Percentiles rank a stretch among this genome's conserved stretches.
phyloP scores from a whole-genome alignment of 2,888 invertebrate genomes.

The Seira ritae region DNA sequence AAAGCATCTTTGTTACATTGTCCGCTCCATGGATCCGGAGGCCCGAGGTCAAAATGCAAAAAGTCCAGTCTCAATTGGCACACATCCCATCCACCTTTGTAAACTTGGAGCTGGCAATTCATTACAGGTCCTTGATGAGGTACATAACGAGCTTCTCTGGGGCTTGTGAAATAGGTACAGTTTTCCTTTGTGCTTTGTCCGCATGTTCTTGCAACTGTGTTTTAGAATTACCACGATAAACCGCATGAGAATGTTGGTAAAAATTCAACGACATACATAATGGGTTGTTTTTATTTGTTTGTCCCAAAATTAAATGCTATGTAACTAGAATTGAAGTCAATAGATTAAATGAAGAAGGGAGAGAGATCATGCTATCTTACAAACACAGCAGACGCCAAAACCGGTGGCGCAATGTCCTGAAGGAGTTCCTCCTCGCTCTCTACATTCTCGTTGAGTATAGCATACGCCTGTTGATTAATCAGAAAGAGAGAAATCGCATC shows the following conservation, averaged over 20 bases:
- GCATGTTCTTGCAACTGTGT: conserved; percentile 71
- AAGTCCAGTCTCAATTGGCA: conserved; percentile 73
- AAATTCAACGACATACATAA: no score
- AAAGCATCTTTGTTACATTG: conserved; percentile 74
- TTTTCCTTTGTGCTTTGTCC: conserved; percentile 73
- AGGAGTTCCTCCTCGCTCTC: conserved; percentile 73
- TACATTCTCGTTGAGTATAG: conserved; percentile 73
- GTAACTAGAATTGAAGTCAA: no score
- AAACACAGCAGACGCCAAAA: conserved; percentile 73
- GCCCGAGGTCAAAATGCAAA: conserved; percentile 73
- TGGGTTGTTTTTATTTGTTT: no score
- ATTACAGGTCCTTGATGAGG: conserved; percentile 72
- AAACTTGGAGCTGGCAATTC: conserved; percentile 73
- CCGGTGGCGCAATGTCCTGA: conserved; percentile 73
- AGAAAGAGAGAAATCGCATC: conserved; percentile 39
- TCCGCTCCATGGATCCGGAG: conserved; percentile 73
- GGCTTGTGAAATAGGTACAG: conserved; percentile 73
- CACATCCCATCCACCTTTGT: conserved; percentile 73
- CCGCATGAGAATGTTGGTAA: no score
- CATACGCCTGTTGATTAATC: conserved; percentile 66
- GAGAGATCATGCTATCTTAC: conserved; percentile 55
- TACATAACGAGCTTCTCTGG: conserved; percentile 70
- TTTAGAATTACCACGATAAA: neutral
- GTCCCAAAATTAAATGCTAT: no score
- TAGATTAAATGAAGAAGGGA: no score